A percentile compares a stretch with the other conserved stretches of the same genome.
Evolutionary conservation across 2,888 invertebrate genomes (phyloP).

Genomic region (Gortyna flavago): DNA sequence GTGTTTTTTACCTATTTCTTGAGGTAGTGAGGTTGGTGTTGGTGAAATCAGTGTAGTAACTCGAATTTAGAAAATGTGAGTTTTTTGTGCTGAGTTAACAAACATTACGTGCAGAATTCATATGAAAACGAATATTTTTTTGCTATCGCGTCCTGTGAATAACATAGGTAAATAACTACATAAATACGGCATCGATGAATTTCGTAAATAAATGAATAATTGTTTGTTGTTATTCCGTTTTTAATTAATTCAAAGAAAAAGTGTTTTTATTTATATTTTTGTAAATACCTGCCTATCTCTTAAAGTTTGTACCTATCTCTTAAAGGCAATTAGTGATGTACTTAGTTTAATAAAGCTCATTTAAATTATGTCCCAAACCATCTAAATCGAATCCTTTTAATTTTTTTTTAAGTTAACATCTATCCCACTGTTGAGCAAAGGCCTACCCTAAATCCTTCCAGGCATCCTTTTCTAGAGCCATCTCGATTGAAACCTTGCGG

Average conservation of each 20-base stretch:
- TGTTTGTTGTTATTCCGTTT: not conserved
- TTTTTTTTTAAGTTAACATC: not conserved
- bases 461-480: not conserved
- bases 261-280: not conserved
- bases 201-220: not conserved
- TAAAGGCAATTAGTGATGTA: not conserved
- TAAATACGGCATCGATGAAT: not conserved
- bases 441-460: not conserved
- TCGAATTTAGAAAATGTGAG: not conserved
- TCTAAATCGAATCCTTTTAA: not conserved
- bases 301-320: not conserved
- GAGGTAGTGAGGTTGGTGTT: too few relatives aligned
- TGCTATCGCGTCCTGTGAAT: not conserved
- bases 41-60: not conserved
- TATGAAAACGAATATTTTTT: not conserved
- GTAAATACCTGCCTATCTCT: not conserved
- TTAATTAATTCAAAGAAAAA: not conserved
- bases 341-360: not conserved
- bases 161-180: too few relatives aligned
- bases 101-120: too few relatives aligned
- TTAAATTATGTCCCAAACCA: not conserved
- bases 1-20: not conserved
- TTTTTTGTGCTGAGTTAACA: not conserved
- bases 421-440: not conserved
- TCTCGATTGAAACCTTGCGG: not conserved